phyloP scores from a whole-genome alignment of 1,140 invertebrate species.

The Anastatus disparis region DNA sequence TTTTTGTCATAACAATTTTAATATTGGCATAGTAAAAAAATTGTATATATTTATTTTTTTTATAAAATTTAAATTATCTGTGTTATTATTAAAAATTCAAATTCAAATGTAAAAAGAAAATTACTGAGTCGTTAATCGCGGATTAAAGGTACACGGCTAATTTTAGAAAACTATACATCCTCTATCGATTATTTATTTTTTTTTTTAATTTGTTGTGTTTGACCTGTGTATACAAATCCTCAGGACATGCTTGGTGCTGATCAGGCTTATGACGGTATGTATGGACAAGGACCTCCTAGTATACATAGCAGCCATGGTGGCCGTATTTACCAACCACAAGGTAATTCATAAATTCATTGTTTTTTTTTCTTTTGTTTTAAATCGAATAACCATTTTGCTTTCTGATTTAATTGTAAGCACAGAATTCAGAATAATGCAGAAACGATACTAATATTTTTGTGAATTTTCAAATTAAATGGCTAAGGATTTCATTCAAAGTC shows the following conservation, averaged over 20 bases:
- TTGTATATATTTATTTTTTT: too few species aligned
- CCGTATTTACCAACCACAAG: conserved; percentile 82
- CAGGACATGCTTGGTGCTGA: conserved; percentile 93
- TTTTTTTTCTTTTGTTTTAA: conserved; percentile 12
- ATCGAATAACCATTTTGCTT: conserved; percentile 27
- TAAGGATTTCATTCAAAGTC: too few species aligned
- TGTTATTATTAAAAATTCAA: too few species aligned
- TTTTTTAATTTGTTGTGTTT: conserved; percentile 59
- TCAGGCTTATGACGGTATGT: conserved; percentile 91
- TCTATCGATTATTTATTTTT: not conserved
- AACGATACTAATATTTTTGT: conserved; percentile 37
- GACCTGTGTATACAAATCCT: conserved; percentile 69
- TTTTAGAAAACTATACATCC: too few species aligned
- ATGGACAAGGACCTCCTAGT: conserved; percentile 85
- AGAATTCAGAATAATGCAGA: too few species aligned
- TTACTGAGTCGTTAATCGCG: too few species aligned
- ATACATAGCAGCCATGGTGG: conserved; percentile 81
- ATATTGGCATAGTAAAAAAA: not conserved
- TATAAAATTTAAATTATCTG: too few species aligned
- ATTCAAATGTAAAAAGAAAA: too few species aligned
- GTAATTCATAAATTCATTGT: conserved; percentile 68
- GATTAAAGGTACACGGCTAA: not conserved
- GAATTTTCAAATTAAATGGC: too few species aligned
- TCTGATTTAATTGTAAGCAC: conserved; percentile 35
- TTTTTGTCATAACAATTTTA: not conserved